A percentile compares a stretch with the other conserved stretches of the same genome.
Evolutionary conservation across 2,888 invertebrate species (phyloP).

Genomic region (Torymus texanus): DNA sequence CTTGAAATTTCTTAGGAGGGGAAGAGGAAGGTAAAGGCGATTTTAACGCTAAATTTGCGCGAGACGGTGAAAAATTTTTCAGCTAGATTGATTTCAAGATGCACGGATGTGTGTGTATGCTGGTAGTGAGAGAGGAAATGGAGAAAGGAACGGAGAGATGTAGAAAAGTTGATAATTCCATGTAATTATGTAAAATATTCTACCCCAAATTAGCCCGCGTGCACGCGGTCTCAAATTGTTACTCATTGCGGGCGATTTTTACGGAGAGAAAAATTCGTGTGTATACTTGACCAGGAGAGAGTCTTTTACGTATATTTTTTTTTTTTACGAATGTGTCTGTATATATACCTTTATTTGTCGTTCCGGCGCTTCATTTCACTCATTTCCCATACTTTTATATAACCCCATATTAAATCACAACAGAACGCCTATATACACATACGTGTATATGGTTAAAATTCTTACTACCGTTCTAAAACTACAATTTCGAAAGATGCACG

Average conservation of each 20-base stretch:
- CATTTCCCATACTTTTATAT: no score
- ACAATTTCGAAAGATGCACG: no score
- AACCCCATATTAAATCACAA: no score
- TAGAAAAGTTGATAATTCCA: slow-evolving; percentile 28
- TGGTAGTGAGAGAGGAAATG: background rate
- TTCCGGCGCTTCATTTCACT: no score
- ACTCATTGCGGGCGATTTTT: slow-evolving; percentile 21
- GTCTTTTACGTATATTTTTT: no score
- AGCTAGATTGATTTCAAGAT: slow-evolving; percentile 8
- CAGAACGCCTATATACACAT: no score
- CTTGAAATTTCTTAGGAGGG: background rate
- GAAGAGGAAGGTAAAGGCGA: background rate
- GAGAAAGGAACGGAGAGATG: background rate
- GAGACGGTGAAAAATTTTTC: slow-evolving; percentile 16
- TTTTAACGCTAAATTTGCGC: slow-evolving; percentile 30
- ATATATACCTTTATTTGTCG: no score
- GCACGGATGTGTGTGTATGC: slow-evolving; percentile 2
- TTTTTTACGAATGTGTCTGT: no score
- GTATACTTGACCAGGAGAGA: no score
- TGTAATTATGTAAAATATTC: slow-evolving; percentile 51
- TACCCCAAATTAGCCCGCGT: background rate
- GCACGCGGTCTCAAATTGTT: slow-evolving; percentile 12
- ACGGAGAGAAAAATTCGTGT: background rate
- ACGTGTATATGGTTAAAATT: no score
- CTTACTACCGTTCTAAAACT: no score